Percentiles rank a stretch among this genome's conserved stretches.
Evolutionary conservation across 2,888 invertebrate genomes (phyloP).

Genomic region (Phoenoteleia sp.): DNA sequence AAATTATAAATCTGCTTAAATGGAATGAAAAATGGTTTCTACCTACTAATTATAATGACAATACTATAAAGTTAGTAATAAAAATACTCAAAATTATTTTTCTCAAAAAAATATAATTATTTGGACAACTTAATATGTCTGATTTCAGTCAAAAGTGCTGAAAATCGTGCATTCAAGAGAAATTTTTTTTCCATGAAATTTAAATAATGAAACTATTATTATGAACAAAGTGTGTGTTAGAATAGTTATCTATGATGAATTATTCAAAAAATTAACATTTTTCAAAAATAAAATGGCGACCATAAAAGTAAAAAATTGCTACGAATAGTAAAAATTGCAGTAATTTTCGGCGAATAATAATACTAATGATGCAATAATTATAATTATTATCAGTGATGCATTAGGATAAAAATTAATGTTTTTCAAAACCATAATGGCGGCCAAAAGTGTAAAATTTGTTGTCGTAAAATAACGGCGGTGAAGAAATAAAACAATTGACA

Average conservation of each 20-base stretch:
- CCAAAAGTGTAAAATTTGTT: no score
- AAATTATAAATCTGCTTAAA: not conserved
- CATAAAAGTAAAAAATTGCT: no score
- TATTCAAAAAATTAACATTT: not conserved
- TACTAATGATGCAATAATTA: no score
- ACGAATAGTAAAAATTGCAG: no score
- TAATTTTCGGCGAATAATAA: no score
- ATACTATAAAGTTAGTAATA: not conserved
- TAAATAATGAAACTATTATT: not conserved
- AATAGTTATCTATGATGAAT: not conserved
- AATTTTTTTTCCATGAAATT: not conserved
- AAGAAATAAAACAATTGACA: no score
- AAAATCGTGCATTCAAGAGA: not conserved
- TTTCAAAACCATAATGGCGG: no score
- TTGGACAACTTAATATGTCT: not conserved
- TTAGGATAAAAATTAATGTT: no score
- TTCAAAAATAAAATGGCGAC: no score
- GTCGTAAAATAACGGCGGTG: no score
- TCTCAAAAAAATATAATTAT: not conserved
- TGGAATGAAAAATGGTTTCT: not conserved
- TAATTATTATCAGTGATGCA: no score
- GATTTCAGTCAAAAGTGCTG: not conserved
- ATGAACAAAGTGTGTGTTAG: not conserved
- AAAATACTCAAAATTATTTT: not conserved
- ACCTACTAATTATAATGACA: not conserved